phyloP scores from a whole-genome alignment of 2,113 vertebrate genomes.

The Ceyx cyanopectus region DNA sequence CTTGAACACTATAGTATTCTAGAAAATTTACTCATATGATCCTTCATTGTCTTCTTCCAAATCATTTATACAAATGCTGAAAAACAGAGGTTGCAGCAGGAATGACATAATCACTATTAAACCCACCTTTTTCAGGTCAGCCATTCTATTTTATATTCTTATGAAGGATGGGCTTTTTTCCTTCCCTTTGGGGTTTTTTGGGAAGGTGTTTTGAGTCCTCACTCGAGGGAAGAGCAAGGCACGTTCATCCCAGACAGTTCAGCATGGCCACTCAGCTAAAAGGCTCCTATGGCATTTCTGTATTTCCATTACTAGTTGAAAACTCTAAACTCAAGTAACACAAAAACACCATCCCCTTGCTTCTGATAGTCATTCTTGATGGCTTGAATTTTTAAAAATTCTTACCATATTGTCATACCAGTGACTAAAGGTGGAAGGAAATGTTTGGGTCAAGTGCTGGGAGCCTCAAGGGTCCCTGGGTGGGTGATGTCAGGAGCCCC shows the following conservation, averaged over 20 bases:
- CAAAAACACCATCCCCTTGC: neutral
- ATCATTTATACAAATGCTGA: neutral
- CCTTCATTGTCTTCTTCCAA: neutral
- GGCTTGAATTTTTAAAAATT: neutral
- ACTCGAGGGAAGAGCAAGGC: neutral
- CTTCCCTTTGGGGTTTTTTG: no score
- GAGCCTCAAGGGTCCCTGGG: rapidly evolving
- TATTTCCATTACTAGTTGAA: neutral
- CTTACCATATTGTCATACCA: neutral
- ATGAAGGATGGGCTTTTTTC: neutral
- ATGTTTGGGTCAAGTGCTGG: rapidly evolving
- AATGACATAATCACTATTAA: neutral
- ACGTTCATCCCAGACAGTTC: neutral
- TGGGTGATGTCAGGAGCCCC: neutral
- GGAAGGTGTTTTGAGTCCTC: neutral
- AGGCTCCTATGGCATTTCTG: neutral
- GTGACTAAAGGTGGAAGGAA: neutral
- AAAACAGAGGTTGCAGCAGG: neutral
- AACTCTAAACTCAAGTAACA: neutral
- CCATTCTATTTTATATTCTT: neutral
- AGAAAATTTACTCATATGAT: neutral
- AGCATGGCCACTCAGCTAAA: neutral
- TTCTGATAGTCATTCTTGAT: neutral
- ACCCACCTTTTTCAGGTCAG: neutral
- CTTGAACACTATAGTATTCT: neutral